Base-by-base conservation (phyloP, 2,888 invertebrate species). In the Pristionchus japonicus region DNA sequence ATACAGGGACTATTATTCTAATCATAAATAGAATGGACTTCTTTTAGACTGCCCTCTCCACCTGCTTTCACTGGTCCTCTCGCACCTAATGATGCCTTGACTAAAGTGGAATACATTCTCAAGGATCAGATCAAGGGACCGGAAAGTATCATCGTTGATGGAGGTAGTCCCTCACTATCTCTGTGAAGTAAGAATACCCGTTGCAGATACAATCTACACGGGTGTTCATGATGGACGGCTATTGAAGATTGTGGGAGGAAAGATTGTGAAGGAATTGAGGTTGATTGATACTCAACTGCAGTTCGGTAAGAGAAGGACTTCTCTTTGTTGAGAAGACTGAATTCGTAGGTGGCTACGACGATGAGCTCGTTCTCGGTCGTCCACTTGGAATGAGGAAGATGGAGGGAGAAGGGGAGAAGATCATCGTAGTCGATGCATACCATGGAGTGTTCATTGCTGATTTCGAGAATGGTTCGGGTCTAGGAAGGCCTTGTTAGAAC, bases 311-410 rank as follows among this genome's bases (percentile, higher is more conserved):
- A 1, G 27, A 34, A 23, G 49, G 23, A 23, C n/a, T n/a, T 23
- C 74, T 40, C 20, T 40, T 40, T 20, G 23, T 11, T 15, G 20
- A 17, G 23, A 27, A 20, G 0, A 3, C 9, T 6, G 1, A 40
- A 1, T 17, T 23, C 23, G 3, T n/a, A 91, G 95, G 95, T 84
- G 91, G 91, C 43, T 95, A 93, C 92, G 94, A 95, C 23, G 96
- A 97, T 94, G 98, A 98, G 94, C 95, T 96, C 17, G 96, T 96
- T 88, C 98, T 98, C 95, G 98, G 99, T 1, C 96, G 98, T 89
- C 98, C 98, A 0, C 95, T 99, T n/a, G 98, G 98, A 23, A 95
- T 99, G 93, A 95, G 96, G 88, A 97, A 98, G 94, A 97, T 97
- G 95, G 96, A 88, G 9, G 96, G n/a, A n/a, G n/a, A n/a, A n/a